Conservation (phyloP, 1,140 invertebrate species). For the Drosophila obscura region DNA sequence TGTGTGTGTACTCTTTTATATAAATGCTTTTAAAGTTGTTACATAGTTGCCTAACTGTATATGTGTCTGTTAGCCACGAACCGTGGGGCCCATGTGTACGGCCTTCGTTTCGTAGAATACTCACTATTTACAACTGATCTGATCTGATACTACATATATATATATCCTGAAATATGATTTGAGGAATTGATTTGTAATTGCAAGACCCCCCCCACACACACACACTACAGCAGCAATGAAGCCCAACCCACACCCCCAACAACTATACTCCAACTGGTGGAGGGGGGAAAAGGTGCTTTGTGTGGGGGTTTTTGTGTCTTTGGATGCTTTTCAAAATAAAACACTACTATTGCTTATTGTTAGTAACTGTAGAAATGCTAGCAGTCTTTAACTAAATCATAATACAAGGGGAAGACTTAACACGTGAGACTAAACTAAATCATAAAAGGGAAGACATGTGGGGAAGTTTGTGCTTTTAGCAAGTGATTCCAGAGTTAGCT, state of each 20-base stretch:
- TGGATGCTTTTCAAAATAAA: constrained; percentile 47
- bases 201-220: constrained; percentile 21
- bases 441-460: constrained; percentile 26
- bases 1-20: constrained; percentile 32
- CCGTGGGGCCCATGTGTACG: neutral
- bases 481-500: neutral
- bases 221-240: neutral
- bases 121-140: constrained; percentile 69
- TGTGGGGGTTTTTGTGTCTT: constrained; percentile 19
- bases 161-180: constrained; percentile 74
- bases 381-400: constrained; percentile 19
- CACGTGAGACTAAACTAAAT: neutral
- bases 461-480: constrained; percentile 20
- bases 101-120: constrained; percentile 30
- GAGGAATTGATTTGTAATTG: constrained; percentile 76
- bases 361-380: constrained; percentile 50
- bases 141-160: constrained; percentile 3
- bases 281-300: neutral
- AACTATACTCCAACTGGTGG: neutral
- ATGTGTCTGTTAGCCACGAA: constrained; percentile 31
- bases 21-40: constrained; percentile 53
- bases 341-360: constrained; percentile 66
- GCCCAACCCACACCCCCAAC: neutral
- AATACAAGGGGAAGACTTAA: no score
- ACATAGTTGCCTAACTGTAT: constrained; percentile 43